Evolutionary conservation across 2,797 vertebrate species (phyloP), one percentile per base, ranked within the genome.

Genomic region (Epinephelus awoara): DNA sequence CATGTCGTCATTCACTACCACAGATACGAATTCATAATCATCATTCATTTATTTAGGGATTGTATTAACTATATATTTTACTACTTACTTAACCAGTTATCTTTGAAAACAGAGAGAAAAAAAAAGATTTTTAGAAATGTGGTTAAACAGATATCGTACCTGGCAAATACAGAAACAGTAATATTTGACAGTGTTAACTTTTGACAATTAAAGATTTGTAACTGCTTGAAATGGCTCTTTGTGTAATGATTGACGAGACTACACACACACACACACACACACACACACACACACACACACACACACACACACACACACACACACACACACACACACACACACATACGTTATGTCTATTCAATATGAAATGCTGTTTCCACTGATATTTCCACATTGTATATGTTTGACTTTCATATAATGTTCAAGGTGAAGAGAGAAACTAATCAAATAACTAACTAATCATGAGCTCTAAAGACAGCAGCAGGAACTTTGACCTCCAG

Each of bases 171-270:
- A 80, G 55, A 84, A 85, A 83, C 80, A 76, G 68, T 80, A 71
- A 82, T 77, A 90, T 91, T 88, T 89, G 82, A 92, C 89, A 87
- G 80, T 88, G 86, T 87, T 83, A 62, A 86, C 78, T 94, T 94
- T 94, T 94, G 84, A 93, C 77, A 89, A 93, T 88, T 93, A 94
- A 94, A 94, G 58, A 92, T 94, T 93, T 92, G 79, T 93, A 94
- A 94, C 75, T 90, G 89, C 89, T 90, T 90, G 83, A 89, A 85
- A 63, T 66, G 61, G 6, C 13, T 64, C 61, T 77, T 72, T 86
- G 83, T 85, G 76, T 86, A 4, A 27, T 88, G 64, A 79, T 61
- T 90, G 15, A 58, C 3, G 64, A 46, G 2, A 18, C 7, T 0
- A 56, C 6, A n/a, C 21, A 34, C 23, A 29, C 27, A 29, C 27